Evolutionary conservation across 1,140 invertebrate genomes (phyloP).

Genomic region (Anastrepha ludens): DNA sequence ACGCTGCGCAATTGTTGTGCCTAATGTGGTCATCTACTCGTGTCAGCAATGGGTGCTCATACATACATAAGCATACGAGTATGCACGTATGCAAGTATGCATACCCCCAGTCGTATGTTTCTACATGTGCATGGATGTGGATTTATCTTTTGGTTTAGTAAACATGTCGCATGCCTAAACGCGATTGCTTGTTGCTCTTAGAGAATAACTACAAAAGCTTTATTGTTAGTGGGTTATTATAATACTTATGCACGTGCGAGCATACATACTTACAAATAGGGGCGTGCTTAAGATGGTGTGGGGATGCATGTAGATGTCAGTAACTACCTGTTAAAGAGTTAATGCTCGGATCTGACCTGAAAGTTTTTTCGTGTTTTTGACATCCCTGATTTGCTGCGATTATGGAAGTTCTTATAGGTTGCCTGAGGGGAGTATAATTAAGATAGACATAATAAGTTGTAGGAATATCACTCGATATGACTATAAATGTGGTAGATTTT

Average conservation of each 20-base stretch:
- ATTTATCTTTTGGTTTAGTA: not conserved
- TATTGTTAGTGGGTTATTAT: not conserved
- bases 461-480: no score
- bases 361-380: no score
- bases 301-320: no score
- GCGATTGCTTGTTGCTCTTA: slow-evolving; percentile 10
- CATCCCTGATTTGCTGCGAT: no score
- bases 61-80: not conserved
- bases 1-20: not conserved
- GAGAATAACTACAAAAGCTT: not conserved
- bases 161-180: slow-evolving; percentile 24
- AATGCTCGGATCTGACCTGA: no score
- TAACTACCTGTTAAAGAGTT: no score
- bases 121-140: not conserved
- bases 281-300: no score
- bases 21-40: not conserved
- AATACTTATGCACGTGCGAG: not conserved
- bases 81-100: not conserved
- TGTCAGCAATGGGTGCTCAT: not conserved
- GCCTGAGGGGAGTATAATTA: no score
- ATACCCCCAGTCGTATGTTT: not conserved
- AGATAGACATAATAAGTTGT: no score
- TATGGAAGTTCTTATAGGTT: no score
- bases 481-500: no score
- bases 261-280: not conserved